These are phyloP conservation scores for Thripadectes ignobilis DNA, from an alignment of 2,797 vertebrate genomes.

Conservation along the genomic window DNA sequence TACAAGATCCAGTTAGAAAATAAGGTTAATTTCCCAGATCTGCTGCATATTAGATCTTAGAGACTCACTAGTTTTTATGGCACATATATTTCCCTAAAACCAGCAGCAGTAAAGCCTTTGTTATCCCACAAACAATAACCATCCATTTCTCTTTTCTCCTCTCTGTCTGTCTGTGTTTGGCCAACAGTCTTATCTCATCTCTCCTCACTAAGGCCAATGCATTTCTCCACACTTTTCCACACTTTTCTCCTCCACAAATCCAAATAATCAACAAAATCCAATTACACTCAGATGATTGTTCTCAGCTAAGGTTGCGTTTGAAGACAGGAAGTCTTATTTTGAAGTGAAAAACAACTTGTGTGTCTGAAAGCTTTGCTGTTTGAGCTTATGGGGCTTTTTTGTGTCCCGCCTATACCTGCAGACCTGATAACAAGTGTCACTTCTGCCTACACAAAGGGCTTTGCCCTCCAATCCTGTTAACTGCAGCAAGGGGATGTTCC, in stretches of 20 bases:
- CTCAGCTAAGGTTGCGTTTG: neutral
- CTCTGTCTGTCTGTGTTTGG: neutral
- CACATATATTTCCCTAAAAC: neutral
- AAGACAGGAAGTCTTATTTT: neutral
- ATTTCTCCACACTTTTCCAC: neutral
- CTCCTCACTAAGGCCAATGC: neutral
- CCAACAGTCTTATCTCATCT: neutral
- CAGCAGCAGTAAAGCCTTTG: neutral
- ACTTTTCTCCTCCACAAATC: neutral
- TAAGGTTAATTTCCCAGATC: neutral
- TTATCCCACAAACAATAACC: neutral
- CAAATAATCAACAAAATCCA: neutral
- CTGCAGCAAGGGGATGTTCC: neutral
- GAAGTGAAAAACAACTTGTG: neutral
- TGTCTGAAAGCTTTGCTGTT: neutral
- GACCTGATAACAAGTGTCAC: neutral
- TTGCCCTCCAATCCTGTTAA: neutral
- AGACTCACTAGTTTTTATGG: neutral
- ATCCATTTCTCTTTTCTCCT: neutral
- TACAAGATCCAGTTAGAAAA: neutral
- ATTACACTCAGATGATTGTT: neutral
- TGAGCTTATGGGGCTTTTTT: fast-evolving
- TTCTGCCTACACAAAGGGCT: neutral
- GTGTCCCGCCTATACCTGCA: neutral
- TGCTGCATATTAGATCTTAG: neutral